These are phyloP conservation scores for Elgaria multicarinata DNA, from an alignment of 2,113 vertebrate species.

Conservation along the genomic window DNA sequence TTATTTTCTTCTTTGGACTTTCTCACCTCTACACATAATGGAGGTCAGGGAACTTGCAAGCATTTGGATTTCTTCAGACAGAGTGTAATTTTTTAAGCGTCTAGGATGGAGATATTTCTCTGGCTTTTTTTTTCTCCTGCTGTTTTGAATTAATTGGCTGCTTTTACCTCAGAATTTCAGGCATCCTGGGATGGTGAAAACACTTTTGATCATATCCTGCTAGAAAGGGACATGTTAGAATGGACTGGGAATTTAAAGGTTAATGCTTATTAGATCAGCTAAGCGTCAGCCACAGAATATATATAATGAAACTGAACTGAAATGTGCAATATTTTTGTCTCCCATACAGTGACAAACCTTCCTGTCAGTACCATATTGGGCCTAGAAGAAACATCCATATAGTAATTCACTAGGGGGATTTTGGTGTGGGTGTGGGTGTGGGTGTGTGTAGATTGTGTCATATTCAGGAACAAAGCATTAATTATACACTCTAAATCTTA, in stretches of 20 bases:
- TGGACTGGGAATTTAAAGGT: background rate
- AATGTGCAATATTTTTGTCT: background rate
- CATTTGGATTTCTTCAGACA: background rate
- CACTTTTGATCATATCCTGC: background rate
- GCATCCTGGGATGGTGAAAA: background rate
- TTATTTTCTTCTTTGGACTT: slow-evolving; percentile 28
- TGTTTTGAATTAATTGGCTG: slow-evolving; percentile 11
- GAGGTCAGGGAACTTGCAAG: slow-evolving; percentile 45
- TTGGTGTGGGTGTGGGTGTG: background rate
- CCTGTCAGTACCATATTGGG: background rate
- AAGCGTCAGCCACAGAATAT: background rate
- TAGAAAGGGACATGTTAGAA: background rate
- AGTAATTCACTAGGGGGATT: background rate
- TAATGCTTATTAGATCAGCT: background rate
- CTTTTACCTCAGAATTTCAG: background rate
- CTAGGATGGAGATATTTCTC: background rate
- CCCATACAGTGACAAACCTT: background rate
- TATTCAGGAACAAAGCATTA: background rate
- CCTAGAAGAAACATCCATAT: background rate
- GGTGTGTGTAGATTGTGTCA: background rate
- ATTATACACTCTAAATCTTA: background rate
- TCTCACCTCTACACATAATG: slow-evolving; percentile 48
- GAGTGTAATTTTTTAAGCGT: background rate
- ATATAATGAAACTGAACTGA: background rate
- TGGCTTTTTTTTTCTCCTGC: rapidly evolving